Base-by-base conservation (phyloP, 2,888 invertebrate species). In the Rhabditophanes sp. region DNA sequence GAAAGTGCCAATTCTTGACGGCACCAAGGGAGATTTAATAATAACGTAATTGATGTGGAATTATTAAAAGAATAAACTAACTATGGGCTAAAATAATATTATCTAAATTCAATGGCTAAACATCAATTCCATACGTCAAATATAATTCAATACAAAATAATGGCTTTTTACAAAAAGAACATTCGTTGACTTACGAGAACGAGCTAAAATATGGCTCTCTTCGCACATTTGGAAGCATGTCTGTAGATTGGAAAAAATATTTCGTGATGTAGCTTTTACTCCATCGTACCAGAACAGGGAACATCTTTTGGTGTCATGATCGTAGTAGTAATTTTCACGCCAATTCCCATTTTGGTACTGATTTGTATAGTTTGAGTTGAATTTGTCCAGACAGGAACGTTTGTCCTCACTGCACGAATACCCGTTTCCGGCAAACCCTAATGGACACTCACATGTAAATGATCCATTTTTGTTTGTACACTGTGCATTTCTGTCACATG, bases 351-450 rank as follows among this genome's bases (percentile, higher is more conserved):
- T n/a, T n/a, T n/a, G n/a, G n/a, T n/a, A 55, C 2, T 53, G 45
- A 24, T 48, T 48, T 28, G 42, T 38, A 33, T 59, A 59, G 30
- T 40, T 40, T 7, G 47, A 44, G 30, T 58, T 50, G 37, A 52
- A 56, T 23, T 50, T 49, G 30, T 59, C 59, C 25, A 59, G 42
- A 37, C 59, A 59, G 1, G 57, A 31, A 56, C 56, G 56, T 33
- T 47, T 54, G 9, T 43, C 38, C 15, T 41, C 37, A 2, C 54
- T 55, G 38, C 61, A 60, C 19, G 46, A 50, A 33, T 47, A 55
- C 5, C 60, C 60, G 25, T 61, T 61, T 7, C 60, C 60, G 5
- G 58, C 55, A 33, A 39, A 59, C 5, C 60, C 58, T 0, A 37
- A 19, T 11, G 48, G 25, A 32, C 60, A 60, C n/a, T 46, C 42